These are phyloP conservation scores for Polydrusus pterygomalis DNA, from an alignment of 2,888 invertebrate species.

Conservation along the genomic window DNA sequence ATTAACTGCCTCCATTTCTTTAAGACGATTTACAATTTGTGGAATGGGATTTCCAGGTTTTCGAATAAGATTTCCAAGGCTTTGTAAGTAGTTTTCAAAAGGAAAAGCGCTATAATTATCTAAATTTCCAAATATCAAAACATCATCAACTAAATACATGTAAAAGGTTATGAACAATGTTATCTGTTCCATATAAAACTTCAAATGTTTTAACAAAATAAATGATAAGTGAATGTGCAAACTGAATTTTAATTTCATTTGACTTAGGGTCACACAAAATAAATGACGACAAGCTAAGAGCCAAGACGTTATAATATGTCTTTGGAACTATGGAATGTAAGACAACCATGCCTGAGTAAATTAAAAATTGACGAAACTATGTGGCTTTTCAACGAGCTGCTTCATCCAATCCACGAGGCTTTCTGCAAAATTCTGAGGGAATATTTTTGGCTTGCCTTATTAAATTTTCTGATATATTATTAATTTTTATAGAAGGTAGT, in stretches of 20 bases:
- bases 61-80: constrained; percentile 10
- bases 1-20: constrained; percentile 23
- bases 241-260: constrained; percentile 26
- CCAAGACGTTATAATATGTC: constrained; percentile 50
- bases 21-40: constrained; percentile 30
- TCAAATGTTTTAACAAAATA: constrained; percentile 55
- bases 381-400: constrained; percentile 54
- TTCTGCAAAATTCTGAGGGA: constrained; percentile 44
- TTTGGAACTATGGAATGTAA: constrained; percentile 35
- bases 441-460: constrained; percentile 11
- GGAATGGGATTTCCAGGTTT: neutral
- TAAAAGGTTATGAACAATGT: constrained; percentile 57
- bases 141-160: constrained; percentile 55
- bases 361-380: constrained; percentile 54
- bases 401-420: constrained; percentile 45
- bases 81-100: constrained; percentile 51
- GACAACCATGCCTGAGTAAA: constrained; percentile 53
- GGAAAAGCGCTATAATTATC: constrained; percentile 50
- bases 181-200: constrained; percentile 54
- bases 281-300: constrained; percentile 43
- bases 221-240: constrained; percentile 45
- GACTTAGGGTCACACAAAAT: constrained; percentile 32
- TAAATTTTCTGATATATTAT: constrained; percentile 17
- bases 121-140: constrained; percentile 48
- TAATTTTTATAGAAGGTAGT: constrained; percentile 23